Percentiles rank a stretch among this genome's conserved stretches.
phyloP scores from a whole-genome alignment of 2,888 invertebrate species.

The Eucriotettix oculatus region DNA sequence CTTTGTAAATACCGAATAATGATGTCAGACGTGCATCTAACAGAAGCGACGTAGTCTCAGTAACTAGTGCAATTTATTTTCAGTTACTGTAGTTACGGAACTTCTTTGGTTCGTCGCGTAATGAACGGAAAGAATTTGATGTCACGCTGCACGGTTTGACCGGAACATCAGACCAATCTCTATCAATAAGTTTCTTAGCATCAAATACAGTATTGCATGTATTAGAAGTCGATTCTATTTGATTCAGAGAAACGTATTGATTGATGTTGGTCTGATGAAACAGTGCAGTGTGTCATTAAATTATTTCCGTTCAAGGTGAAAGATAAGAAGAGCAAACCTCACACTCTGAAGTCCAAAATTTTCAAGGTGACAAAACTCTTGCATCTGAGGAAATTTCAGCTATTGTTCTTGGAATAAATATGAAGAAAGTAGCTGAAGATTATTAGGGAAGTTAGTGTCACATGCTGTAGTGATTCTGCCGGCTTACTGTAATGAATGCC shows the following conservation, averaged over 20 bases:
- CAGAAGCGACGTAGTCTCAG: no score
- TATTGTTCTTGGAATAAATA: not conserved
- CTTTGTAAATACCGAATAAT: no score
- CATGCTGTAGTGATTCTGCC: not conserved
- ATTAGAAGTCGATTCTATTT: no score
- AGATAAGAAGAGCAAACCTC: conserved; percentile 87
- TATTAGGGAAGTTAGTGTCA: not conserved
- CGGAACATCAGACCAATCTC: no score
- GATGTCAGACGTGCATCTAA: no score
- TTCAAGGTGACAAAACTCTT: conserved; percentile 34
- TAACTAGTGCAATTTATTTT: no score
- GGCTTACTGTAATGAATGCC: not conserved
- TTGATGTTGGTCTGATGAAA: conserved; percentile 78
- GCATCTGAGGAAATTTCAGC: not conserved
- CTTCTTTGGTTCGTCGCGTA: no score
- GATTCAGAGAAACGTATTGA: conserved; percentile 97
- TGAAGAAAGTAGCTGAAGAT: not conserved
- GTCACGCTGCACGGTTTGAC: no score
- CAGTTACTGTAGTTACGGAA: no score
- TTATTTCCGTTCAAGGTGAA: conserved; percentile 93
- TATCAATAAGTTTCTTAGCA: no score
- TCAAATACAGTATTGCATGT: no score
- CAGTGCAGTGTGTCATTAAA: conserved; percentile 89
- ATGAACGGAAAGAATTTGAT: no score
- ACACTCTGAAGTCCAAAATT: conserved; percentile 70